Base-by-base conservation (phyloP, 2,113 vertebrate genomes). In the Aegithalos caudatus region DNA sequence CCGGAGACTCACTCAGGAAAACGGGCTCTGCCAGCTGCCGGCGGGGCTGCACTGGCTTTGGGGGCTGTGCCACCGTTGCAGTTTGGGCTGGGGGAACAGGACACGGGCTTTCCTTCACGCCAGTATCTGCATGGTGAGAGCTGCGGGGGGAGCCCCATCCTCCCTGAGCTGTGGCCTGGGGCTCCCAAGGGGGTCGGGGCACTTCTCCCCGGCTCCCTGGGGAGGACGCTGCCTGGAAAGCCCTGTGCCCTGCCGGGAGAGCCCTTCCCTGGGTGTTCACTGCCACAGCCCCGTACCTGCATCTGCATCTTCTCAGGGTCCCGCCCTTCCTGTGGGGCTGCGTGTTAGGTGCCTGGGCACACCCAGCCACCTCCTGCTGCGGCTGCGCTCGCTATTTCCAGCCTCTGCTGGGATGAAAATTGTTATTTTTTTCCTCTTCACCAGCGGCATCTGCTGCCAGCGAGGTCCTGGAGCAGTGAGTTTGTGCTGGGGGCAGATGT, bases 211-310 rank as follows among this genome's bases (percentile, higher is more conserved):
- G 29, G 1, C 4, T 31, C 20, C 16, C 14, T 25, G 29, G 25
- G 48, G 50, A 11, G 6, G 29, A 17, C 1, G 3, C 47, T 13
- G 4, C 45, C 44, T 1, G 10, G 37, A 11, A 28, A 44, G 24
- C 24, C 2, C 14, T 1, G 3, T 1, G n/a, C 0, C 1, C 27
- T 21, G 50, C 37, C 0, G 2, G 66, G 72, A 35, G 24, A 35
- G 12, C 1, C 10, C 33, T n/a, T 29, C 37, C 38, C 35, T 0
- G 37, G 42, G 54, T 47, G 53, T 38, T 58, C 13, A 7, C 1
- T 8, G 64, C 19, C 0, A 0, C 73, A 64, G 73, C 62, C 42
- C 31, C 1, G 4, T 10, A 37, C 70, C 67, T 53, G 60, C 72
- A 19, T n/a, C 86, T 24, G n/a, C 85, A 42, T 28, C 83, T 92